Evolutionary conservation across 1,140 invertebrate genomes (phyloP).

Genomic region (Aphelinus certus): DNA sequence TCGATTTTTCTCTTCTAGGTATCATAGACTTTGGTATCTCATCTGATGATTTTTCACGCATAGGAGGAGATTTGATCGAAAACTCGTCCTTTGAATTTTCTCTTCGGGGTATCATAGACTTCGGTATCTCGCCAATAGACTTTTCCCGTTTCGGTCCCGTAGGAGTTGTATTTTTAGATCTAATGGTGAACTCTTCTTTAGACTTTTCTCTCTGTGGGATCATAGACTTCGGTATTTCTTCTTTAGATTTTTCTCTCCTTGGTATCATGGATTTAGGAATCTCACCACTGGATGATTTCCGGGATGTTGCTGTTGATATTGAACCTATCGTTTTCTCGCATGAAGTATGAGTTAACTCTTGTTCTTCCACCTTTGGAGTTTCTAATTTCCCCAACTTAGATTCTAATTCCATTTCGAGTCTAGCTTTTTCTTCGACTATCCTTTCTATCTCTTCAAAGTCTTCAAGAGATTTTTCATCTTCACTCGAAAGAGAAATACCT

Average conservation of each 20-base stretch:
- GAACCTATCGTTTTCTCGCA: constrained; percentile 2
- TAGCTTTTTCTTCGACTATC: constrained; percentile 20
- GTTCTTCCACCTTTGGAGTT: no score
- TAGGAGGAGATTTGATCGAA: background rate
- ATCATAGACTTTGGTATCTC: constrained; percentile 30
- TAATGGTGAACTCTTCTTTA: constrained; percentile 34
- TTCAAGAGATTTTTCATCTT: background rate
- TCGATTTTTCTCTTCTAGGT: constrained; percentile 29
- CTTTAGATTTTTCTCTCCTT: constrained; percentile 29
- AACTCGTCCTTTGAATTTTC: constrained; percentile 26
- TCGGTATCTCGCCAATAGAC: constrained; percentile 21
- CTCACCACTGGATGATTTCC: background rate
- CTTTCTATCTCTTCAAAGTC: background rate
- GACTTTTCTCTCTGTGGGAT: constrained; percentile 33
- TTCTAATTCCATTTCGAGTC: background rate
- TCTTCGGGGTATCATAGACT: constrained; percentile 19
- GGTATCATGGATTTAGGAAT: constrained; percentile 15
- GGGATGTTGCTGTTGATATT: no score
- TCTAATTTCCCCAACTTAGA: no score
- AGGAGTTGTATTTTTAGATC: background rate
- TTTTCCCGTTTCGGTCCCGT: background rate
- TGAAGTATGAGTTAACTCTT: no score
- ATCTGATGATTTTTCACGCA: constrained; percentile 20
- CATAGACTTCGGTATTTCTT: constrained; percentile 38
- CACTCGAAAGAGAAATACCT: background rate